Evolutionary conservation across 2,888 invertebrate species (phyloP).

Genomic region (Proisotoma minuta): DNA sequence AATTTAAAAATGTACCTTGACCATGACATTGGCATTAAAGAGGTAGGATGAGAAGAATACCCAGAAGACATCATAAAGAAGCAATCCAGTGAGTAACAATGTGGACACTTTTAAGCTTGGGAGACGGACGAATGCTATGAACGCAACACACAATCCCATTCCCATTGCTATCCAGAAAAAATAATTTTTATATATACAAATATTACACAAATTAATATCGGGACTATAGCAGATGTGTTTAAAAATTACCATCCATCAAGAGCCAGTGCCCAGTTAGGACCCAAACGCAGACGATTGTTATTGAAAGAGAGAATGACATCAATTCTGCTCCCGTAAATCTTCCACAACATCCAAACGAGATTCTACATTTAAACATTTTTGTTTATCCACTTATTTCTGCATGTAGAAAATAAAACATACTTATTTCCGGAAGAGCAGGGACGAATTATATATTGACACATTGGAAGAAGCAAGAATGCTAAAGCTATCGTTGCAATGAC

Average conservation of each 20-base stretch:
- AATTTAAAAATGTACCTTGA: constrained; percentile 63
- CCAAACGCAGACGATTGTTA: constrained; percentile 94
- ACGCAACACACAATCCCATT: constrained; percentile 96
- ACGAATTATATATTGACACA: constrained; percentile 91
- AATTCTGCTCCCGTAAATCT: constrained; percentile 92
- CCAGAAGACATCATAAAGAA: constrained; percentile 97
- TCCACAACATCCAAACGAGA: constrained; percentile 86
- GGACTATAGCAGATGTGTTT: background rate
- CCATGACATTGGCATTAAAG: constrained; percentile 98
- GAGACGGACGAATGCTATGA: constrained; percentile 91
- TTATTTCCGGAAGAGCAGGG: constrained; percentile 78
- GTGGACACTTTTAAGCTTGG: constrained; percentile 95
- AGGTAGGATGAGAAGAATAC: constrained; percentile 98
- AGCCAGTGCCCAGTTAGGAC: constrained; percentile 97
- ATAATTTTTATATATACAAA: background rate
- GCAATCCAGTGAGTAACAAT: constrained; percentile 81
- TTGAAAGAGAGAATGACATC: constrained; percentile 83
- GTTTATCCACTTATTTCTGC: constrained; percentile 1
- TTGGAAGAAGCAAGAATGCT: constrained; percentile 90
- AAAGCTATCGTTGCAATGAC: constrained; percentile 94
- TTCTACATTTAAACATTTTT: constrained; percentile 52
- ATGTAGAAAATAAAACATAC: constrained; percentile 48
- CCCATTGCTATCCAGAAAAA: constrained; percentile 71
- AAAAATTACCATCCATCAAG: constrained; percentile 78
- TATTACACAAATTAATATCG: background rate